These are phyloP conservation scores for Ellobius talpinus DNA, from an alignment of 2,113 vertebrate genomes.

Conservation along the genomic window DNA sequence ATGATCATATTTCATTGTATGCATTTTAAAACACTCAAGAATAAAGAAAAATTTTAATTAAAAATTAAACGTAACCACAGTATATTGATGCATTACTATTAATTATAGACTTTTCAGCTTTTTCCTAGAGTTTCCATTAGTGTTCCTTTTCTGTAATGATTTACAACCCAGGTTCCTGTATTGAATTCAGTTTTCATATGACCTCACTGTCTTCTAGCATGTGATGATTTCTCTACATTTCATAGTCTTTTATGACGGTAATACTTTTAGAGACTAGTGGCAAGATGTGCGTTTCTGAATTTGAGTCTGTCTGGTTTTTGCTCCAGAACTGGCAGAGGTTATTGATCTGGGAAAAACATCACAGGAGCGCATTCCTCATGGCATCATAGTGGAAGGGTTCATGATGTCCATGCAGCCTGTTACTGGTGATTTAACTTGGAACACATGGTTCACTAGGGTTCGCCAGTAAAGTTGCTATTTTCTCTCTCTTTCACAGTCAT, in stretches of 20 bases:
- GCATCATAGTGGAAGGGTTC: neutral
- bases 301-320: conserved; percentile 36
- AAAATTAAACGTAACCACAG: conserved; percentile 18
- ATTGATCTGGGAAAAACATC: neutral
- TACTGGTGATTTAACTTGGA: neutral
- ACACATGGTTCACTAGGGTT: neutral
- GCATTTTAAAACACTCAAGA: neutral
- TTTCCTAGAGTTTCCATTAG: neutral
- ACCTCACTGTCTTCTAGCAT: neutral
- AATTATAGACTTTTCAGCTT: neutral
- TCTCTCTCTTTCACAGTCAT: neutral
- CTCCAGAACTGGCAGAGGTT: neutral
- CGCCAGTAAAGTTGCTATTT: neutral
- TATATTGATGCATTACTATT: neutral
- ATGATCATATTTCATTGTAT: neutral
- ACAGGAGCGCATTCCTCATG: neutral
- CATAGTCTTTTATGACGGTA: conserved; percentile 14
- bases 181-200: neutral
- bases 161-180: neutral
- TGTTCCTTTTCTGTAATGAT: neutral
- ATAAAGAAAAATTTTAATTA: neutral
- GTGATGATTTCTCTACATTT: neutral
- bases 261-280: conserved; percentile 16
- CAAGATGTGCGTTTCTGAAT: neutral
- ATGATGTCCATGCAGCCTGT: neutral